Evolutionary conservation across 1,140 invertebrate genomes (phyloP), one percentile per base, ranked within the genome.

Genomic region (Leptonema lineaticorne): DNA sequence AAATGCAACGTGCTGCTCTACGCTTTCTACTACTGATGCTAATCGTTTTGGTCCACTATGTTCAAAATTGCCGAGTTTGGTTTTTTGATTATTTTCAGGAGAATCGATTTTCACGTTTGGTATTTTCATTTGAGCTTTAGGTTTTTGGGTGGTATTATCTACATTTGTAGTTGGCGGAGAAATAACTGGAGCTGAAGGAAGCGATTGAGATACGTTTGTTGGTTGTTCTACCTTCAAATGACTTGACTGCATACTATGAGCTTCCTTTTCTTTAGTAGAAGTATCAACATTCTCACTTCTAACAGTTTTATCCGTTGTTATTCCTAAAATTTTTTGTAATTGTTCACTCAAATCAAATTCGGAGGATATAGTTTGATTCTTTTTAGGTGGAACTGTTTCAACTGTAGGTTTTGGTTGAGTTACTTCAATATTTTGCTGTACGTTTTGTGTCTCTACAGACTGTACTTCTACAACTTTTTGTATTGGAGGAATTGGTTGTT

Each of bases 1-100:
- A 80, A 87, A 91, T 0, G 81, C 80, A 1, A 83, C 81, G 63
- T 83, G 81, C 2, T 79, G 74, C 62, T 85, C 79, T 9, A 78
- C 80, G 0, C 79, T 79, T 58, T 81, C 79, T 1, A 81, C 79
- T 20, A 71, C 75, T 0, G 79, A 80, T 0, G 78, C 69, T 2
- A 78, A 57, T 63, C 77, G 78, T 70, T 81, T 83, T 0, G 75
- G 72, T 0, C 76, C 79, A 0, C 74, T 77, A 70, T 77, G 76
- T 64, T 82, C 79, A 48, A 83, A 75, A 24, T 78, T 79, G 24
- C 81, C 80, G 46, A 83, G 66, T 69, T 80, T 82, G 59, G 5
- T 68, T 76, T 77, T 73, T 78, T 81, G 46, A 76, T 78, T 64
- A 28, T 68, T 74, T 71, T 83, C 81, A 0, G 81, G 81, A 2